phyloP scores from a whole-genome alignment of 2,888 invertebrate genomes.

The Caenorhabditis sp. region DNA sequence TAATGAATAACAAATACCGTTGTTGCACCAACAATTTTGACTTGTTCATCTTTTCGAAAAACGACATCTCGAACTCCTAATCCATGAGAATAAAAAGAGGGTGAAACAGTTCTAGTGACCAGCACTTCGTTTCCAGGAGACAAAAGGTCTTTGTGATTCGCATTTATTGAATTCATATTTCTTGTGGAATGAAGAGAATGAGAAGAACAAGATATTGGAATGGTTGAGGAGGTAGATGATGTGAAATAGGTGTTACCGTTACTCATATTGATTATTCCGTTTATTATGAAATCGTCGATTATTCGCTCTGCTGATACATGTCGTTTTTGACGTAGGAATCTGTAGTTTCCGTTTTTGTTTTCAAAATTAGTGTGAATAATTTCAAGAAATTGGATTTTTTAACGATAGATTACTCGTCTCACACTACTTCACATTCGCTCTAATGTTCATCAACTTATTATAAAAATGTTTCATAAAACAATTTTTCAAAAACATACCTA shows the following conservation, averaged over 20 bases:
- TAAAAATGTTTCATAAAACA: no score
- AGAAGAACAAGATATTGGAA: slow-evolving; percentile 38
- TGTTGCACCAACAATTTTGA: slow-evolving; percentile 29
- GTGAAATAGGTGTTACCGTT: slow-evolving; percentile 29
- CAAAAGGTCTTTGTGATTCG: slow-evolving; percentile 29
- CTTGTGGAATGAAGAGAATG: slow-evolving; percentile 28
- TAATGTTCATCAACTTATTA: no score
- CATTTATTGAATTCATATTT: slow-evolving; percentile 36
- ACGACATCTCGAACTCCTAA: slow-evolving; percentile 20
- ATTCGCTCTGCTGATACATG: slow-evolving; percentile 27
- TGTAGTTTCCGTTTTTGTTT: no score
- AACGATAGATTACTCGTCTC: no score
- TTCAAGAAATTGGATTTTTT: no score
- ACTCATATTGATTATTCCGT: slow-evolving; percentile 37
- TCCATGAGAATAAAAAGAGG: slow-evolving; percentile 42
- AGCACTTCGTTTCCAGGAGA: slow-evolving; percentile 41
- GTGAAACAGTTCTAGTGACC: slow-evolving; percentile 41
- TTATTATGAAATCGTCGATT: slow-evolving; percentile 40
- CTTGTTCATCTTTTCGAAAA: slow-evolving; percentile 44
- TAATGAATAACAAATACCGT: slow-evolving; percentile 10
- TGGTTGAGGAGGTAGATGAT: slow-evolving; percentile 2
- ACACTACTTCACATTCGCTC: no score
- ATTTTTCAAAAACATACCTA: neutral
- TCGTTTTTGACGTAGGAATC: neutral
- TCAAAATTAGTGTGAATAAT: no score